Percentiles rank a stretch among this genome's conserved stretches.
Evolutionary conservation across 1,140 invertebrate species (phyloP).

Genomic region (Oreohelix idahoensis): DNA sequence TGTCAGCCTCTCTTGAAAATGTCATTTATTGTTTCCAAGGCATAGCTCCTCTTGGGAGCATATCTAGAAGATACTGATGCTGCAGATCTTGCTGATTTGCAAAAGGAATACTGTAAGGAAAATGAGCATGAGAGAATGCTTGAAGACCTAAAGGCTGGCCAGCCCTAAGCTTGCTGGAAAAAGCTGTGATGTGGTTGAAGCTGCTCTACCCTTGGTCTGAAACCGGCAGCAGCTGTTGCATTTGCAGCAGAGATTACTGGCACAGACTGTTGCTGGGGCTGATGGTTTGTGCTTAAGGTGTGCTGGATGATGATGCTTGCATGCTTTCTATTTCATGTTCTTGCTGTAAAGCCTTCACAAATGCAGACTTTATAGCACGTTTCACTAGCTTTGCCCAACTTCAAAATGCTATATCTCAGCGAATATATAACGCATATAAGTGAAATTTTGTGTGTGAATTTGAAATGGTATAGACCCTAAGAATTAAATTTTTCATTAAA

Average conservation of each 20-base stretch:
- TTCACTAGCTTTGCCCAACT: no score
- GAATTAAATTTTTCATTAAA: no score
- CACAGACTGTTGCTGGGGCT: conserved; percentile 16
- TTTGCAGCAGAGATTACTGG: conserved; percentile 37
- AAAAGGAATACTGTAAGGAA: conserved; percentile 73
- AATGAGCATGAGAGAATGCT: conserved; percentile 59
- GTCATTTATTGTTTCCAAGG: conserved; percentile 58
- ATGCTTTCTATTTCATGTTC: conserved; percentile 96
- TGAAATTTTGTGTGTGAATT: no score
- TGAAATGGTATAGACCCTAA: no score
- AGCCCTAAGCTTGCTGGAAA: conserved; percentile 63
- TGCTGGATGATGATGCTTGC: conserved; percentile 50
- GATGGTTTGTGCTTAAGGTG: conserved; percentile 32
- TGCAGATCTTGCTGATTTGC: conserved; percentile 83
- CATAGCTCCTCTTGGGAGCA: conserved; percentile 79
- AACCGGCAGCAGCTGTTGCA: conserved; percentile 46
- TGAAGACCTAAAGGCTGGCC: conserved; percentile 64
- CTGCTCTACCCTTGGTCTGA: conserved; percentile 57
- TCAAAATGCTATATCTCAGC: no score
- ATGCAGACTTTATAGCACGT: no score
- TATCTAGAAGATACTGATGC: conserved; percentile 94
- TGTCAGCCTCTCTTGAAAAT: no score
- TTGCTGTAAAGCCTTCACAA: conserved; percentile 96
- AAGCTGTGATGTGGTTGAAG: conserved; percentile 65
- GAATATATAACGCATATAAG: no score